Evolutionary conservation across 2,888 invertebrate species (phyloP).

Genomic region (Pseudoips prasinana): DNA sequence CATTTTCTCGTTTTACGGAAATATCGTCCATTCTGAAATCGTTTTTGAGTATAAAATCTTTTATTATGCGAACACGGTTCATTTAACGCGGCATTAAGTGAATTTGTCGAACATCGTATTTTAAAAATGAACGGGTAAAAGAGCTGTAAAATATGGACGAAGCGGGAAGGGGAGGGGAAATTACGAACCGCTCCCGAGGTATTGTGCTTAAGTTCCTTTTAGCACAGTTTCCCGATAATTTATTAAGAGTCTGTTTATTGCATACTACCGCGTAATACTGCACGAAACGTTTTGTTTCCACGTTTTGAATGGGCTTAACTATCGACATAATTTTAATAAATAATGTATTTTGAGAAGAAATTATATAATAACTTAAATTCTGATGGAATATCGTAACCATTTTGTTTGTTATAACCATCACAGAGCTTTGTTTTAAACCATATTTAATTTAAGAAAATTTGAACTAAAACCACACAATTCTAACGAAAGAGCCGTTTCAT

Average conservation of each 20-base stretch:
- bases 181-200: conserved; percentile 43
- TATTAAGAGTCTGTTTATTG: conserved; percentile 30
- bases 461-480: too few species aligned
- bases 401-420: too few species aligned
- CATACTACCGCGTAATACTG: too few species aligned
- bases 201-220: conserved; percentile 50
- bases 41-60: conserved; percentile 77
- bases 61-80: conserved; percentile 79
- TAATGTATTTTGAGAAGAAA: too few species aligned
- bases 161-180: conserved; percentile 36
- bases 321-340: too few species aligned
- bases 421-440: too few species aligned
- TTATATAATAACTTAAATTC: too few species aligned
- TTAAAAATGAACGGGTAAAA: conserved; percentile 73
- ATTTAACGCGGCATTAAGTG: conserved; percentile 79
- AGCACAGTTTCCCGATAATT: conserved; percentile 41
- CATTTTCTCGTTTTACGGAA: conserved; percentile 60
- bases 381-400: too few species aligned
- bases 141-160: conserved; percentile 58
- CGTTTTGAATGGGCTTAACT: too few species aligned
- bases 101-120: conserved; percentile 79
- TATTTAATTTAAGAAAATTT: too few species aligned
- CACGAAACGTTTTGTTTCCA: too few species aligned
- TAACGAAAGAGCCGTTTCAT: too few species aligned
- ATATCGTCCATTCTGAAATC: conserved; percentile 73